phyloP scores from a whole-genome alignment of 2,113 vertebrate species.

The Gymnorhina tibicen region DNA sequence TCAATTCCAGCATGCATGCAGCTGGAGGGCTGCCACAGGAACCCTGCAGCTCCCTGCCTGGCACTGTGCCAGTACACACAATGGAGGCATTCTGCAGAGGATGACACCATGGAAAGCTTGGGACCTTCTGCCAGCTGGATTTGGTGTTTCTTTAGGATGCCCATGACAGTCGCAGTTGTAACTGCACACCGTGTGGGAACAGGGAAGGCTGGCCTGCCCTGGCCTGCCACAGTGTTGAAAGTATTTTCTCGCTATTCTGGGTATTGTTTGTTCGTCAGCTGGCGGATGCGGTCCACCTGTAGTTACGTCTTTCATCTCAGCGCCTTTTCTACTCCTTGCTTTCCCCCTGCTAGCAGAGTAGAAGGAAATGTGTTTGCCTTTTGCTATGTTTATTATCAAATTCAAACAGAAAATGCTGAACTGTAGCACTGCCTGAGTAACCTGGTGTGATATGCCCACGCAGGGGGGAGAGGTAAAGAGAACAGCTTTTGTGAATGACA shows the following conservation, averaged over 20 bases:
- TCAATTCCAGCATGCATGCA: not conserved
- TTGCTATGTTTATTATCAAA: not conserved
- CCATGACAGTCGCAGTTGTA: not conserved
- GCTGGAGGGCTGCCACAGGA: not conserved
- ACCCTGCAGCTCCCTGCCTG: not conserved
- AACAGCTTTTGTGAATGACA: not conserved
- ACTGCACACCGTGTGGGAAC: not conserved
- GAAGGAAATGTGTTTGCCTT: not conserved
- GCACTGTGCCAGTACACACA: not conserved
- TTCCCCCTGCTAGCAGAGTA: not conserved
- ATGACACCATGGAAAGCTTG: not conserved
- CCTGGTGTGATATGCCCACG: accelerated
- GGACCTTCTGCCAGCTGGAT: not conserved
- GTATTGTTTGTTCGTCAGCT: not conserved
- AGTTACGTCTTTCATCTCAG: not conserved
- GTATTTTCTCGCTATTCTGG: not conserved
- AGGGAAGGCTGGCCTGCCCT: not conserved
- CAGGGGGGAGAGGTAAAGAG: not conserved
- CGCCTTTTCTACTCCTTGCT: not conserved
- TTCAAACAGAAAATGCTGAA: not conserved
- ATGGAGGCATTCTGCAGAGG: not conserved
- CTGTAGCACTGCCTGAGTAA: not conserved
- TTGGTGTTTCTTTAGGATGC: not conserved
- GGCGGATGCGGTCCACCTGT: not conserved
- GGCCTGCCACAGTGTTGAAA: not conserved